Percentiles rank a stretch among this genome's conserved stretches.
Evolutionary conservation across 2,113 vertebrate species (phyloP).

Genomic region (Panthera uncia): DNA sequence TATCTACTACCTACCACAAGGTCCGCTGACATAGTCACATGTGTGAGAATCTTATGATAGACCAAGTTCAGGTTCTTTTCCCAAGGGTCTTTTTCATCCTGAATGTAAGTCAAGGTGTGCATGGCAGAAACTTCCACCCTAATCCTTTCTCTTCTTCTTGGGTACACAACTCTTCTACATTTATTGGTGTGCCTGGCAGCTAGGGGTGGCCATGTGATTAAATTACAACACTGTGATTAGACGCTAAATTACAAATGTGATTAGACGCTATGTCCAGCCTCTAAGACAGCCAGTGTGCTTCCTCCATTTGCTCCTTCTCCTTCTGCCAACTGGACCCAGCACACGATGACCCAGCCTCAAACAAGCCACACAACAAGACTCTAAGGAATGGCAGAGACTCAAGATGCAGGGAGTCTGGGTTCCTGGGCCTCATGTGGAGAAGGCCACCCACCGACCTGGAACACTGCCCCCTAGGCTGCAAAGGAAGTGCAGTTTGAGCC

Average conservation of each 20-base stretch:
- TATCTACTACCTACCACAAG: background rate
- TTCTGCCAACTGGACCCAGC: background rate
- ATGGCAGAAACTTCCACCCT: background rate
- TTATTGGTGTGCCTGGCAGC: background rate
- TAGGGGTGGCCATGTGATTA: background rate
- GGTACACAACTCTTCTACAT: background rate
- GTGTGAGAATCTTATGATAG: background rate
- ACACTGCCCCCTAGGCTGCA: background rate
- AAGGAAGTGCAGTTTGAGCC: background rate
- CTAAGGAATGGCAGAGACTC: background rate
- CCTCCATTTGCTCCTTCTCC: background rate
- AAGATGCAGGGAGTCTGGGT: background rate
- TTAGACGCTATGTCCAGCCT: background rate
- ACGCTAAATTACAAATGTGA: background rate
- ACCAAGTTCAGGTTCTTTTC: background rate
- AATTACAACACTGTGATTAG: background rate
- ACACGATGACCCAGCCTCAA: background rate
- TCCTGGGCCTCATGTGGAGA: background rate
- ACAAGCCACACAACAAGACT: background rate
- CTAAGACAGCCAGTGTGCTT: background rate
- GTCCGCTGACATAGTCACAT: background rate
- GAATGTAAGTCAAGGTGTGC: background rate
- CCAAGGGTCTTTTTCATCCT: background rate
- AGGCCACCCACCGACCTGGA: background rate
- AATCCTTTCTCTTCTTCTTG: background rate